Base-by-base conservation (phyloP, 2,113 vertebrate species). In the Xyliphius kryptos region DNA sequence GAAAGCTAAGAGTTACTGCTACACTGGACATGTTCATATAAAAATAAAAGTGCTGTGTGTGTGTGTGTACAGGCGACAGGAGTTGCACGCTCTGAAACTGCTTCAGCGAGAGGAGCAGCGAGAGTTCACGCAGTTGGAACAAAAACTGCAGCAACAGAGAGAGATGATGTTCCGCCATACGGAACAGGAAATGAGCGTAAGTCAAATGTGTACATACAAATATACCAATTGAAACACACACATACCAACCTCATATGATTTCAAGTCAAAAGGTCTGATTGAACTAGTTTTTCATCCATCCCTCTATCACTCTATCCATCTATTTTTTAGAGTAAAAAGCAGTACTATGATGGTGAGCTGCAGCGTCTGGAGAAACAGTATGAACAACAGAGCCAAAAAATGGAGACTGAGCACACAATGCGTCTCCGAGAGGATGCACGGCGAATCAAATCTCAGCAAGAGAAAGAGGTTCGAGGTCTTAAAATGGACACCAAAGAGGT, bases 91-190 rank as follows among this genome's bases (percentile, higher is more conserved):
- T 8, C 72, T 87, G 51, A 82, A 85, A 5, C 66, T 84, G 17
- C 73, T 87, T 38, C 86, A 87, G 79, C 81, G 78, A 38, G 86
- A 85, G 58, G 85, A 88, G 75, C 85, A 87, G 75, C 68, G 81
- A 43, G 77, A 83, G 6, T 81, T 77, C 52, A 56, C 67, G 3
- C 86, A 82, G 70, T 76, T 88, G 71, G 80, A 87, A 61, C 80
- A 80, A 69, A 76, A 65, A 48, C 78, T 82, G 15, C 83, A 86
- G 52, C 83, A 85, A 56, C 86, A 88, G 63, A 74, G 83, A 62
- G 85, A 88, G 59, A 74, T 81, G 70, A 80, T 87, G 83, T 84
- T 88, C 15, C 82, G 85, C 1, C 82, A 84, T 67, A 80, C 87
- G 0, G 83, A 85, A 66, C 83, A 85, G 73, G 85, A 88, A 69